phyloP scores from a whole-genome alignment of 2,797 vertebrate genomes.

The Austrolebias charrua region DNA sequence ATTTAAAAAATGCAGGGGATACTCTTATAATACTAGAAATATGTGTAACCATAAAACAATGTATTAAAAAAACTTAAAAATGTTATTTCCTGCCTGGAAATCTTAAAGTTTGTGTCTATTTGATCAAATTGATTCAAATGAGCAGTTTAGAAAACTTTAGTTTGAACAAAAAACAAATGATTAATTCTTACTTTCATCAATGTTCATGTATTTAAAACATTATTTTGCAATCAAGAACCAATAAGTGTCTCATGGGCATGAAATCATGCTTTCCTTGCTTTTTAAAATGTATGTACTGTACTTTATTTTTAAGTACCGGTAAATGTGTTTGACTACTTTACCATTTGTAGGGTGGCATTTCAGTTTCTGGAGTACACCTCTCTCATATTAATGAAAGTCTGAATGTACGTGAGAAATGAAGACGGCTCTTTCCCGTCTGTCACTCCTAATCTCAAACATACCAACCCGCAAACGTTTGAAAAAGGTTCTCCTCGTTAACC shows the following conservation, averaged over 20 bases:
- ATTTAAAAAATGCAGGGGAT: neutral
- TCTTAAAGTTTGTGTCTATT: too few species aligned
- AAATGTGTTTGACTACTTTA: neutral
- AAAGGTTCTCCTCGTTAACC: neutral
- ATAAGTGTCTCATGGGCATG: neutral
- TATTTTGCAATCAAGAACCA: slow-evolving; percentile 22
- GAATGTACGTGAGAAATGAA: slow-evolving; percentile 27
- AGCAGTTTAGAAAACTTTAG: too few species aligned
- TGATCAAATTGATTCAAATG: too few species aligned
- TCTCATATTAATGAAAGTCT: neutral
- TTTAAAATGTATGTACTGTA: slow-evolving; percentile 1
- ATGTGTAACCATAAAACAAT: too few species aligned
- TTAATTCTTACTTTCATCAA: too few species aligned
- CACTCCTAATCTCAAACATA: slow-evolving; percentile 12
- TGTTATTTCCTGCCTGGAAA: too few species aligned
- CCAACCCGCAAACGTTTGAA: neutral
- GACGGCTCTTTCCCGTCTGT: slow-evolving; percentile 22
- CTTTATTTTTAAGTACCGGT: neutral
- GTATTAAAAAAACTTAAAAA: too few species aligned
- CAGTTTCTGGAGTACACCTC: neutral
- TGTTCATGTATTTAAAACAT: too few species aligned
- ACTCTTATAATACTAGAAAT: too few species aligned
- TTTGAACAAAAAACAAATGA: too few species aligned
- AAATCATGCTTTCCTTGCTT: neutral
- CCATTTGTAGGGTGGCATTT: neutral